Evolutionary conservation across 23 tunicate species (phyloP), one percentile per base, ranked within the genome.

Genomic region (Styela clava): DNA sequence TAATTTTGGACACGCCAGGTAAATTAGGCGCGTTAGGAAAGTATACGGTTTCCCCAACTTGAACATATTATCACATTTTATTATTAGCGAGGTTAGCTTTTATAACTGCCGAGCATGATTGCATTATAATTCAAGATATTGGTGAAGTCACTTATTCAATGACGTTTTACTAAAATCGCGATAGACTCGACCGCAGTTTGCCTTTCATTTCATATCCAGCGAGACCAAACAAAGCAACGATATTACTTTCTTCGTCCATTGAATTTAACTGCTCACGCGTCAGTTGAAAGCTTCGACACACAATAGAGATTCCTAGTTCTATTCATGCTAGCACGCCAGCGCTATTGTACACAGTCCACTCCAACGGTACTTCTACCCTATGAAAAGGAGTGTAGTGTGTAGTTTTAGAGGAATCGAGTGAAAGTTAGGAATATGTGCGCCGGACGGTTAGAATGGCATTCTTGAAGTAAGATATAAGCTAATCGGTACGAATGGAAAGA

Each of bases 131-230:
- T 44, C 56, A 44, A 44, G 56, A 44, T 5, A 12, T 44, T 44
- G 12, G 7, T 12, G 56, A 44, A 44, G 12, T 44, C 56, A 44
- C 12, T 44, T 44, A 44, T 44, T 44, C 12, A 44, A 44, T 44
- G 56, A 12, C 56, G 56, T 44, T 44, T 7, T 7, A 12, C 56
- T 44, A 12, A 12, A 44, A 44, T 5, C 56, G 56, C 56, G 56
- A 44, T 44, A 7, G 12, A 44, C 9, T 44, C 56, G 12, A 44
- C 56, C 56, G 56, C 56, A 44, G 56, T 44, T 12, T 44, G 56
- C 68, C 19, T 70, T 79, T 51, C 71, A 64, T 81, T 76, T 76
- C 65, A 44, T 52, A 76, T 76, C 64, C 81, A 24, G 81, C 52
- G 31, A 24, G 32, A 52, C 81, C 29, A 76, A 76, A 76, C 81